phyloP scores from a whole-genome alignment of 2,113 vertebrate genomes.

The Meriones unguiculatus region DNA sequence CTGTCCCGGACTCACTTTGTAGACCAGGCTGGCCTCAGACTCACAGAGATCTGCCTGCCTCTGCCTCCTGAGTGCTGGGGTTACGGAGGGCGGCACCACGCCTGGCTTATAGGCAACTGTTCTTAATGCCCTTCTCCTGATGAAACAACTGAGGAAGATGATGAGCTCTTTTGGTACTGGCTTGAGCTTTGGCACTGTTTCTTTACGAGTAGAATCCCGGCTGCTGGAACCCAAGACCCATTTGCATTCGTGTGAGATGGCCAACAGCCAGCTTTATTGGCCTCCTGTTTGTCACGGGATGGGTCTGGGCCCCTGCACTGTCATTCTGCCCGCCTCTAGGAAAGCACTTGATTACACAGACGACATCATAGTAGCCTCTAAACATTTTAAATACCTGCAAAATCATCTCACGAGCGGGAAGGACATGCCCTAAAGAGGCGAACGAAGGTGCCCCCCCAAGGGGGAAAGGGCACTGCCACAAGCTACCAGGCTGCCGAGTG shows the following conservation, averaged over 20 bases:
- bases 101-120: neutral
- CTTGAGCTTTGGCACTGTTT: neutral
- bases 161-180: neutral
- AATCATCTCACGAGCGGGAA: neutral
- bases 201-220: neutral
- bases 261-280: neutral
- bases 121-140: too few relatives aligned
- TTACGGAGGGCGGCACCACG: too few relatives aligned
- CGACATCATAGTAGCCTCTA: neutral
- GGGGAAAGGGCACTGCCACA: neutral
- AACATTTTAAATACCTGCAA: neutral
- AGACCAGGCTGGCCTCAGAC: too few relatives aligned
- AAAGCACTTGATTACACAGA: neutral
- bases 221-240: neutral
- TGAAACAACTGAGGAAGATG: too few relatives aligned
- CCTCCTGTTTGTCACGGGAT: neutral
- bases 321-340: neutral
- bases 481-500: neutral
- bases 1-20: too few relatives aligned
- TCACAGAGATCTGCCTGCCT: too few relatives aligned
- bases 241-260: neutral
- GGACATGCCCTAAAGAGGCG: neutral
- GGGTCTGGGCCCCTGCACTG: neutral
- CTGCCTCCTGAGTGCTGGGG: too few relatives aligned
- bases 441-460: neutral